Evolutionary conservation across 2,797 vertebrate species (phyloP), one percentile per base, ranked within the genome.

Genomic region (Pitangus sulphuratus): DNA sequence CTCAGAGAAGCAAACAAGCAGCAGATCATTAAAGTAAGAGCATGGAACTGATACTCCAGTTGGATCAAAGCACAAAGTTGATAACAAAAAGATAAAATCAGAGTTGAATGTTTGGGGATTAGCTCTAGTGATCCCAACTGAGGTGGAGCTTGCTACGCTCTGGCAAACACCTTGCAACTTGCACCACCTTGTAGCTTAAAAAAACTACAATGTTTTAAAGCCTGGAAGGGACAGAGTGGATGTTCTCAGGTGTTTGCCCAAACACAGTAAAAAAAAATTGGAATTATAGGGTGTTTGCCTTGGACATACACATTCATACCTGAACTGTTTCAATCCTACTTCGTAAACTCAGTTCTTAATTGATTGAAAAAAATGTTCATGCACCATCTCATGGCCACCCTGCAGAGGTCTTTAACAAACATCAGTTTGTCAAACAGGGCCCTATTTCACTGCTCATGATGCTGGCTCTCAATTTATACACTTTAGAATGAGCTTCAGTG

Each of bases 1-100:
- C 5, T 0, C 47, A 79, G 76, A 81, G 74, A 66, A 86, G 64
- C 37, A 92, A 92, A 95, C 15, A 25, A 91, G 64, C 65, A 92
- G 78, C 53, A 65, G 42, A 89, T 89, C 81, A 37, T 90, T 90
- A 84, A 84, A 89, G 71, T 45, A 83, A 91, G 35, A 91, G 65
- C 77, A 93, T 2, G 45, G 75, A 87, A 65, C 33, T 77, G 77
- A 80, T 77, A 45, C 70, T 82, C 66, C 70, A 48, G 4, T 45
- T 66, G 62, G 66, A 84, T 64, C 82, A 60, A 91, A 90, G 74
- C 56, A 82, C 45, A 33, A 91, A 86, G 74, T 6, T 82, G 83
- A 40, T 60, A 77, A 88, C 33, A 64, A 51, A 84, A 85, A 81
- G 50, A 81, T 22, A 84, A 91, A 94, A 91, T 53, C 86, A 51